These are phyloP conservation scores for Puntigrus tetrazona DNA, from an alignment of 2,113 vertebrate species.

Conservation along the genomic window DNA sequence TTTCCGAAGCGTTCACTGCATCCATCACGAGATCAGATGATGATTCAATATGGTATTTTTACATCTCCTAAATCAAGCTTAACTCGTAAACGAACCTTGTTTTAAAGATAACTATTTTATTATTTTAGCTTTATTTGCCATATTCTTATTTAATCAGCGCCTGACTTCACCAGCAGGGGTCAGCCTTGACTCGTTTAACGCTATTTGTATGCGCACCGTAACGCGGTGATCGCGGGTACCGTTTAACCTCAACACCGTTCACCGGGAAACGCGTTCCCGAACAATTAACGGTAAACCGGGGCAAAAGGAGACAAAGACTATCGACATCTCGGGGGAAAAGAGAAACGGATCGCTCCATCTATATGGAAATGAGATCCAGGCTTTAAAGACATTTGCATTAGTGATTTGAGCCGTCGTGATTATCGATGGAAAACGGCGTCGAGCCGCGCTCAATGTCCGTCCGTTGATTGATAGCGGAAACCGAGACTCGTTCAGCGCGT, in stretches of 20 bases:
- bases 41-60: too few relatives aligned
- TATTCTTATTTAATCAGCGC: too few relatives aligned
- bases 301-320: not conserved
- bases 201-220: not conserved
- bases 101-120: not conserved
- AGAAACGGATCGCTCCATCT: constrained; percentile 12
- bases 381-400: constrained; percentile 13
- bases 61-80: too few relatives aligned
- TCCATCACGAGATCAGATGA: too few relatives aligned
- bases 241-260: not conserved
- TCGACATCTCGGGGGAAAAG: not conserved
- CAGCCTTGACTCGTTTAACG: constrained; percentile 4
- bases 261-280: not conserved
- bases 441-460: constrained; percentile 11
- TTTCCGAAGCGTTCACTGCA: too few relatives aligned
- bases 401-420: constrained; percentile 9
- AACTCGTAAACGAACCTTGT: not conserved
- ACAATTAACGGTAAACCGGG: not conserved
- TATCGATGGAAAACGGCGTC: not conserved
- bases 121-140: too few relatives aligned
- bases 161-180: constrained; percentile 57
- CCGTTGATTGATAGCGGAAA: constrained; percentile 20
- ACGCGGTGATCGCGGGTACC: not conserved
- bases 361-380: constrained; percentile 30
- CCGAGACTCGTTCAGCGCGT: not conserved